Base-by-base conservation (phyloP, 2,113 vertebrate species). In the Bubo blakistoni region DNA sequence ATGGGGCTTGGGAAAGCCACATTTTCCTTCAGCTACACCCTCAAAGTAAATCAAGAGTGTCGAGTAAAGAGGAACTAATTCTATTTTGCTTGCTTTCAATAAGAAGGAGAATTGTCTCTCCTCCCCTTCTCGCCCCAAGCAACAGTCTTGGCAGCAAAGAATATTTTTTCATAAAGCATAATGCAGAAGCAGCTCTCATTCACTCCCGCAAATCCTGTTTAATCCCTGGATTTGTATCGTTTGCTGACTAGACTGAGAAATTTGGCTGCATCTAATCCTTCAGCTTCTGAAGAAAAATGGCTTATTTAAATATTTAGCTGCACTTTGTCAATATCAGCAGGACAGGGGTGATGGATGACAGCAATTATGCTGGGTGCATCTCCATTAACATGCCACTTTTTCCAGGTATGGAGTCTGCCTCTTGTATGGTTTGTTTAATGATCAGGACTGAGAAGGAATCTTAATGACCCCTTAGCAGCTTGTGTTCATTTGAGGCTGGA, bases 271-370 rank as follows among this genome's bases (percentile, higher is more conserved):
- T 84, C 94, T 90, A 79, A 96, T 96, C 94, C 94, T 93, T 91
- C 13, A 14, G 81, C 97, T 97, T 96, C 93, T 92, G 87, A 92
- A 96, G 96, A 97, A 92, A 98, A 98, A 98, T 89, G 95, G 94
- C 97, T 97, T 98, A 96, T 98, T 98, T 97, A 98, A 98, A 97
- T 97, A 96, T 97, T 97, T 90, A 97, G 96, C 88, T 90, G 96
- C 96, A 95, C 86, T 97, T 95, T 97, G 97, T 98, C 96, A 97
- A 90, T 76, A 97, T 81, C 79, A 77, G 81, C 34, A 2, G 94
- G 76, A 47, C 14, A 34, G 74, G 77, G 84, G 78, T 98, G 97
- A 98, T 97, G 96, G 97, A 98, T 98, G 96, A 24, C 96, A 95
- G 93, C 96, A 98, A 97, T 98, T 98, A 98, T 46, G 84, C 89